Conservation (phyloP, 1,140 invertebrate genomes). For the Pseudomyrmex cubaensis region DNA sequence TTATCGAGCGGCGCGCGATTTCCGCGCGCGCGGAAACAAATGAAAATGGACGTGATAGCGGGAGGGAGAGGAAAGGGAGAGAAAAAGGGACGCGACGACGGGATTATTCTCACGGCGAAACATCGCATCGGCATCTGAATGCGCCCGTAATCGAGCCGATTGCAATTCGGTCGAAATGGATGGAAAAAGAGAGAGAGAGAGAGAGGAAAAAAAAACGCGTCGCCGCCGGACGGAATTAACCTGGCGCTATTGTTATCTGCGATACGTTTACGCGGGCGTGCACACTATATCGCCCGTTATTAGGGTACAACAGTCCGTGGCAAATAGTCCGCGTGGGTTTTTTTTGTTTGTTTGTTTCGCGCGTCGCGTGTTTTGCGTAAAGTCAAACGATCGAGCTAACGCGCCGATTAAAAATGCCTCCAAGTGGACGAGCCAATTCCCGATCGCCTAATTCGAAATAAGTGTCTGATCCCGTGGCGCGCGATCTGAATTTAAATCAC, state of each 20-base stretch:
- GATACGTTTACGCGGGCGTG: constrained; percentile 38
- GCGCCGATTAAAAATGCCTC: constrained; percentile 34
- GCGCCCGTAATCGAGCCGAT: constrained; percentile 65
- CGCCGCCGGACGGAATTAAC: constrained; percentile 54
- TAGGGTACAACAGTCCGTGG: constrained; percentile 22
- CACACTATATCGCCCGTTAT: constrained; percentile 40
- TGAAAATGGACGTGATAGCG: constrained; percentile 62
- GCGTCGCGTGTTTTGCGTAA: not conserved
- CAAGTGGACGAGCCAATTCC: constrained; percentile 33
- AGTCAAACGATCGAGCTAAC: not conserved
- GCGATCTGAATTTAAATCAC: constrained; percentile 51
- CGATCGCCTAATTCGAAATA: constrained; percentile 26
- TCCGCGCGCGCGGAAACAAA: constrained; percentile 55
- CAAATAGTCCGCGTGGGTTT: constrained; percentile 41
- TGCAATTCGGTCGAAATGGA: constrained; percentile 49
- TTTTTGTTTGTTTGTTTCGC: constrained; percentile 3
- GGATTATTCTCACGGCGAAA: constrained; percentile 62
- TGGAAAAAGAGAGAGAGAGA: constrained; percentile 6
- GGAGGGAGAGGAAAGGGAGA: not conserved
- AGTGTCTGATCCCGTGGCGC: constrained; percentile 27
- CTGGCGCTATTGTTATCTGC: constrained; percentile 44
- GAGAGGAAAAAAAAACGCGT: not conserved
- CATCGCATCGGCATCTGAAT: constrained; percentile 58
- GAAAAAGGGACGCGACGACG: not conserved
- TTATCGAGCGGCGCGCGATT: constrained; percentile 53